phyloP scores from a whole-genome alignment of 2,113 vertebrate genomes.

The Archocentrus centrarchus region DNA sequence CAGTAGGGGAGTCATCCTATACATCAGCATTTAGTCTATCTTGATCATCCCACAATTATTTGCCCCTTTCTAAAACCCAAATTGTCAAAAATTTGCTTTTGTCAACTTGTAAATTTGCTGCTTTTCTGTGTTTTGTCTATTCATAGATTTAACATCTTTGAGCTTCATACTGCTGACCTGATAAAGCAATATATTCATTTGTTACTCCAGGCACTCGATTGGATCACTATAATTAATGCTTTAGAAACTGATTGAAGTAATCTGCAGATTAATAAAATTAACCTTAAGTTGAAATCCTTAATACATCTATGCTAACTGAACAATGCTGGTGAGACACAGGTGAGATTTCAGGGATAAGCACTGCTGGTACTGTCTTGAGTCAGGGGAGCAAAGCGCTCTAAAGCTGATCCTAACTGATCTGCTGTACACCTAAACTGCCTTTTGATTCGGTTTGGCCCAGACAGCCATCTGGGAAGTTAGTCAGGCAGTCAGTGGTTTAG shows the following conservation, averaged over 20 bases:
- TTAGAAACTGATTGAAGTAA: neutral
- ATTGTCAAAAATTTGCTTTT: neutral
- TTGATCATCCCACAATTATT: neutral
- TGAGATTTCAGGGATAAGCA: neutral
- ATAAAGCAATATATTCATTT: constrained; percentile 3
- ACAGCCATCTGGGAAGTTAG: constrained; percentile 56
- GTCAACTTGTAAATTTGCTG: neutral
- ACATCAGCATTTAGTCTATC: neutral
- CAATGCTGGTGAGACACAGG: neutral
- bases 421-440: constrained; percentile 4
- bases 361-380: neutral
- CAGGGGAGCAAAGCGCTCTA: too few relatives aligned
- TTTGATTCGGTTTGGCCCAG: constrained; percentile 26
- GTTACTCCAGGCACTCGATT: neutral
- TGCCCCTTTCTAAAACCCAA: neutral
- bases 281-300: neutral
- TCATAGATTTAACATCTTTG: neutral
- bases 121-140: neutral
- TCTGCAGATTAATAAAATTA: neutral
- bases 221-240: neutral
- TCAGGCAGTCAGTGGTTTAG: constrained; percentile 44
- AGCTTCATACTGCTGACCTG: neutral
- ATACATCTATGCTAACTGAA: neutral
- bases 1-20: neutral
- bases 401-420: constrained; percentile 20